Evolutionary conservation across 2,888 invertebrate genomes (phyloP).

Genomic region (Drosophila ustulata): DNA sequence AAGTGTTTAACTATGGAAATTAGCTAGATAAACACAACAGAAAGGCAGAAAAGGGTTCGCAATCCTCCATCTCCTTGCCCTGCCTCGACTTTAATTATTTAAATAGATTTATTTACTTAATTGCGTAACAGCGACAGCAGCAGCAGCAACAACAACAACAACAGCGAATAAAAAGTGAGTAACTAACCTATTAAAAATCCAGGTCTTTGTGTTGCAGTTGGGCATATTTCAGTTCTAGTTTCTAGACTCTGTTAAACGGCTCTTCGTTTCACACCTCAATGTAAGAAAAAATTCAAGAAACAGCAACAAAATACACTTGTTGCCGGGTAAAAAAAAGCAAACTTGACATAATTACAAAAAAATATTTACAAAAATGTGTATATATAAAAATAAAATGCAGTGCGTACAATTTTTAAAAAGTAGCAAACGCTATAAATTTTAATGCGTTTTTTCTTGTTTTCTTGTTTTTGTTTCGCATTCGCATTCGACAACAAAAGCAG

Average conservation of each 20-base stretch:
- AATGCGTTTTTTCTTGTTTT: slow-evolving; percentile 36
- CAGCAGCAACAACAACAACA: no score
- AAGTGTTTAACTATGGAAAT: slow-evolving; percentile 49
- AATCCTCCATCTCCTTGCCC: background rate
- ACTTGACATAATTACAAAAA: slow-evolving; percentile 76
- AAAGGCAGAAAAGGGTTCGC: background rate
- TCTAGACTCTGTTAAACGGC: slow-evolving; percentile 27
- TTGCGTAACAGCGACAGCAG: background rate
- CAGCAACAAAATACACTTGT: slow-evolving; percentile 6
- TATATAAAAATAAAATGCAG: slow-evolving; percentile 61
- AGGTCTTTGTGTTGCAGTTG: slow-evolving; percentile 51
- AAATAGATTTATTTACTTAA: slow-evolving; percentile 20
- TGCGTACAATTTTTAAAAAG: slow-evolving; percentile 73
- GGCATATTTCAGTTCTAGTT: slow-evolving; percentile 33
- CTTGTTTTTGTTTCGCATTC: slow-evolving; percentile 7
- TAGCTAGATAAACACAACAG: slow-evolving; percentile 15
- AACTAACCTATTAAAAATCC: slow-evolving; percentile 50
- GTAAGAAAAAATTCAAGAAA: slow-evolving; percentile 24
- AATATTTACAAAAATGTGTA: slow-evolving; percentile 46
- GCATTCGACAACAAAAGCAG: slow-evolving; percentile 27
- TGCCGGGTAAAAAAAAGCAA: slow-evolving; percentile 62
- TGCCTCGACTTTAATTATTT: background rate
- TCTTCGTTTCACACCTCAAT: slow-evolving; percentile 54
- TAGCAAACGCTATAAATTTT: slow-evolving; percentile 70
- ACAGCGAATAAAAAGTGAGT: background rate